phyloP scores from a whole-genome alignment of 2,888 invertebrate species.

The Lobophora halterata region DNA sequence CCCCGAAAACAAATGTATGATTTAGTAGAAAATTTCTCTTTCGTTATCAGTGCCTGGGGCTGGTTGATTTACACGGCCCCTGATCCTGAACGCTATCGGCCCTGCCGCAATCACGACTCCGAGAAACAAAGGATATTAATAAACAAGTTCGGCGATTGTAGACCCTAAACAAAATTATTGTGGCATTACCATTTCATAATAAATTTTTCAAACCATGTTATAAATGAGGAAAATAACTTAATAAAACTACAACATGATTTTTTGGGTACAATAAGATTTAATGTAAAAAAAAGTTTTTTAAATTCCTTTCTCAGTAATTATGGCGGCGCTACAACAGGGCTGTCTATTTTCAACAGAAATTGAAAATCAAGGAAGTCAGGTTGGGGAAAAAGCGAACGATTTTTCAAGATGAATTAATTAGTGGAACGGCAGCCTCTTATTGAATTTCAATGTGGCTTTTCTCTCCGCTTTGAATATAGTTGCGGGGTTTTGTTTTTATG shows the following conservation, averaged over 20 bases:
- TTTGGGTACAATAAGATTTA: not conserved
- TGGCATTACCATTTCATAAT: too few species aligned
- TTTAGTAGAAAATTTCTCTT: slow-evolving; percentile 64
- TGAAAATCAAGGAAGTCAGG: slow-evolving; percentile 61
- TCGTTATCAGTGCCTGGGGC: slow-evolving; percentile 63
- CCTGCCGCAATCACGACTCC: slow-evolving; percentile 28
- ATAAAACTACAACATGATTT: not conserved
- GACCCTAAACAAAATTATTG: too few species aligned
- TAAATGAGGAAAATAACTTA: too few species aligned
- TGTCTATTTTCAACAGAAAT: slow-evolving; percentile 55
- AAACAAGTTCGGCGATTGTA: too few species aligned
- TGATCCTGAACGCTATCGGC: slow-evolving; percentile 35
- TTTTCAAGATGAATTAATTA: slow-evolving; percentile 62
- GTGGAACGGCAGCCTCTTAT: slow-evolving; percentile 42
- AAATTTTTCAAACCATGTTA: too few species aligned
- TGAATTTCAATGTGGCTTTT: slow-evolving; percentile 45
- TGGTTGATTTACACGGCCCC: slow-evolving; percentile 70
- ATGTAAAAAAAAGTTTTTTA: slow-evolving; percentile 10
- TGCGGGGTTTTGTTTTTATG: slow-evolving; percentile 1
- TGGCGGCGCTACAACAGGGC: slow-evolving; percentile 33
- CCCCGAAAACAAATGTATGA: slow-evolving; percentile 70
- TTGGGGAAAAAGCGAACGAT: slow-evolving; percentile 48
- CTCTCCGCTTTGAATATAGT: slow-evolving; percentile 30
- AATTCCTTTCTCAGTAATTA: slow-evolving; percentile 30
- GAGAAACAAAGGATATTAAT: slow-evolving; percentile 30